Evolutionary conservation across 2,888 invertebrate species (phyloP).

Genomic region (Nemotelus nigrinus): DNA sequence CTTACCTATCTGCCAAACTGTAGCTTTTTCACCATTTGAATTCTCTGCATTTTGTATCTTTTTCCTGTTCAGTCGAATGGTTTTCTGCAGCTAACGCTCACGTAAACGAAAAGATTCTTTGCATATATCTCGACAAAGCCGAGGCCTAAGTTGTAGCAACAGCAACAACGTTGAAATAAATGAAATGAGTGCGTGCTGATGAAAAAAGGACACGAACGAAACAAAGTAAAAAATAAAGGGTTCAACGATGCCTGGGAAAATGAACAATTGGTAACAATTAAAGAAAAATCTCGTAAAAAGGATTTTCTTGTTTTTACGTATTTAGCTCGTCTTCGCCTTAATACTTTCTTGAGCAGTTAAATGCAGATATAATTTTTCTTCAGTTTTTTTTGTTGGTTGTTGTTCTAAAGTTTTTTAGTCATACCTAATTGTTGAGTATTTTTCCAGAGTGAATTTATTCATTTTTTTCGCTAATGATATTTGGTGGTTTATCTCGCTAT

Average conservation of each 20-base stretch:
- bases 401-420: slow-evolving; percentile 34
- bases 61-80: slow-evolving; percentile 15
- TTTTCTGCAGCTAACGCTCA: not conserved
- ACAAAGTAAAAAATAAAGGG: slow-evolving; percentile 42
- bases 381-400: not conserved
- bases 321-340: slow-evolving; percentile 30
- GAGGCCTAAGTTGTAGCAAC: not conserved
- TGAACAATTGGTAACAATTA: slow-evolving; percentile 55
- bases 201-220: not conserved
- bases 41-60: slow-evolving; percentile 9
- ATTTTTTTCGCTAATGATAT: not conserved
- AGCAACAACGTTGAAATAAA: not conserved
- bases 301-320: slow-evolving; percentile 54
- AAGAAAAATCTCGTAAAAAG: slow-evolving; percentile 54
- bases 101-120: not conserved
- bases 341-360: slow-evolving; percentile 16
- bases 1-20: not conserved
- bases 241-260: slow-evolving; percentile 52
- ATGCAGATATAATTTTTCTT: no score
- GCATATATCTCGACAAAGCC: slow-evolving; percentile 16
- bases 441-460: not conserved
- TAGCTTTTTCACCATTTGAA: slow-evolving; percentile 9
- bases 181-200: not conserved
- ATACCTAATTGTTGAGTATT: not conserved
- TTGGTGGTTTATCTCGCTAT: not conserved